These are phyloP conservation scores for Sussaba pulchella DNA, from an alignment of 2,888 invertebrate species.

Conservation along the genomic window DNA sequence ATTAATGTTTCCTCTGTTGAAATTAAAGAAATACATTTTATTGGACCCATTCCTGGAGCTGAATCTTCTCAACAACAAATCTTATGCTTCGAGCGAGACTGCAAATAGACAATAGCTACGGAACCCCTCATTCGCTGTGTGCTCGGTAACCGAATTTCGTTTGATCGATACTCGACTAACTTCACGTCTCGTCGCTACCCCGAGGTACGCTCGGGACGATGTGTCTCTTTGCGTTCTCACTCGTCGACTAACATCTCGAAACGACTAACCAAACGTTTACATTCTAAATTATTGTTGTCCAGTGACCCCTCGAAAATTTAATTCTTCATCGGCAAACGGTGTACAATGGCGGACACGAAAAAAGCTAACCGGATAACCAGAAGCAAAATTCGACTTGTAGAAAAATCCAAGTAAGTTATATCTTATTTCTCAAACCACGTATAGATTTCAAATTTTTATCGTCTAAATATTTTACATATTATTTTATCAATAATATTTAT, in stretches of 20 bases:
- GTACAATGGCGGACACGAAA: slow-evolving; percentile 50
- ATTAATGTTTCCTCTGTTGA: no score
- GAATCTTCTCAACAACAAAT: no score
- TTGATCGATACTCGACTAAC: slow-evolving; percentile 67
- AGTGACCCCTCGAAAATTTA: slow-evolving; percentile 18
- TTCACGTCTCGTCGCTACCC: slow-evolving; percentile 46
- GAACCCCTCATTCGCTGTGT: neutral
- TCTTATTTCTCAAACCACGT: neutral
- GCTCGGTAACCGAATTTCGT: slow-evolving; percentile 43
- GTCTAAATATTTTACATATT: no score
- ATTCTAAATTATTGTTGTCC: neutral
- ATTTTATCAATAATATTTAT: no score
- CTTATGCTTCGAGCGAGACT: neutral
- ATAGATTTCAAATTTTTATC: neutral
- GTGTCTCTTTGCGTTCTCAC: slow-evolving; percentile 15
- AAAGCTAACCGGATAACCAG: slow-evolving; percentile 24
- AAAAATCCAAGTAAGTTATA: slow-evolving; percentile 59
- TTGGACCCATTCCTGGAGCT: no score
- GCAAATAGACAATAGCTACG: slow-evolving; percentile 28
- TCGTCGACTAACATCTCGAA: slow-evolving; percentile 30
- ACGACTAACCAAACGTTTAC: neutral
- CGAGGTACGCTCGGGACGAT: slow-evolving; percentile 21
- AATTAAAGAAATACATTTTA: no score
- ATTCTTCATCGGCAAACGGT: slow-evolving; percentile 15
- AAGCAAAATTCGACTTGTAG: slow-evolving; percentile 51